Conservation (phyloP, 2,113 vertebrate species). For the Glareola pratincola region DNA sequence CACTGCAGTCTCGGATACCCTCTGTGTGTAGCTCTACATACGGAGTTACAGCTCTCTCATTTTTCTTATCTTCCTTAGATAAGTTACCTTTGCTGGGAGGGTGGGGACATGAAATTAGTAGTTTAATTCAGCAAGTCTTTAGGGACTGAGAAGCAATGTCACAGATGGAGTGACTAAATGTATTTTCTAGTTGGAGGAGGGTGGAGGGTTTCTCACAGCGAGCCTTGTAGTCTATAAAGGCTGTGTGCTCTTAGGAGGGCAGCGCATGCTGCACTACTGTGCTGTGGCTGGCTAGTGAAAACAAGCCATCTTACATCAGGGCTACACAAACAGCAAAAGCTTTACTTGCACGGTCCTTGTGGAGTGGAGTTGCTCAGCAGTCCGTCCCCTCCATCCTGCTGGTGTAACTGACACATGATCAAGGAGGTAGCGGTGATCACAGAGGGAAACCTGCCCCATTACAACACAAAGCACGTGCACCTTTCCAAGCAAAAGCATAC, state of each 20-base stretch:
- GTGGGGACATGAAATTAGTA: neutral
- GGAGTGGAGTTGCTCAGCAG: neutral
- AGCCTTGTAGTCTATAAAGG: neutral
- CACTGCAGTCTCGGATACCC: neutral
- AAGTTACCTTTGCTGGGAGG: neutral
- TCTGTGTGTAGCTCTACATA: neutral
- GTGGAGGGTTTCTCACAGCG: neutral
- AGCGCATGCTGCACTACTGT: neutral
- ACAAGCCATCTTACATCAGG: neutral
- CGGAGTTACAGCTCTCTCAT: neutral
- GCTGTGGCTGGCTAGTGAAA: neutral
- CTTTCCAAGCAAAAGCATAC: neutral
- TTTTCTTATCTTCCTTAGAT: neutral
- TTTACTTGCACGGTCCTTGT: neutral
- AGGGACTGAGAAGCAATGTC: neutral
- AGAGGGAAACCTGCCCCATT: neutral
- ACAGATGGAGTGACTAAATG: neutral
- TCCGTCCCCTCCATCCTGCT: neutral
- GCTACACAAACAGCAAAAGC: neutral
- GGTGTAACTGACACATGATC: neutral
- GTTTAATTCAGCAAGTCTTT: neutral
- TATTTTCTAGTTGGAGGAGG: neutral
- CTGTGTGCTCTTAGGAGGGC: rapidly evolving
- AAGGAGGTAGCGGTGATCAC: neutral
- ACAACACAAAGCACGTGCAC: neutral